These are phyloP conservation scores for Drosophila kuntzei DNA, from an alignment of 2,888 invertebrate species.

Conservation along the genomic window DNA sequence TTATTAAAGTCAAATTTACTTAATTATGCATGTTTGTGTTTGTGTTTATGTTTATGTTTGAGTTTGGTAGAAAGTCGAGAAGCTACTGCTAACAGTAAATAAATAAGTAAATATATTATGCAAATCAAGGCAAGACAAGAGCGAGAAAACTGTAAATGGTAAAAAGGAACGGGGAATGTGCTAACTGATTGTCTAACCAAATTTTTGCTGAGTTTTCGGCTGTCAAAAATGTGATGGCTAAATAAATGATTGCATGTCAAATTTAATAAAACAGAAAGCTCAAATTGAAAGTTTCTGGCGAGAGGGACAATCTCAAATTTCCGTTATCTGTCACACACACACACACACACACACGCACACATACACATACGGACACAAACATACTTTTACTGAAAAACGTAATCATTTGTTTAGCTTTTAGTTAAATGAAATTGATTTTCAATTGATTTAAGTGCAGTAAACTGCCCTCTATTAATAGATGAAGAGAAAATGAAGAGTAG, in stretches of 20 bases:
- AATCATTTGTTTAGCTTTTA: slow-evolving; percentile 72
- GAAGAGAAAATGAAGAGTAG: neutral
- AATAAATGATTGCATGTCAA: slow-evolving; percentile 71
- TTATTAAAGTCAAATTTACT: slow-evolving; percentile 74
- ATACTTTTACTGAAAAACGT: slow-evolving; percentile 15
- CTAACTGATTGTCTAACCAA: slow-evolving; percentile 47
- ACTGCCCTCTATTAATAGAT: slow-evolving; percentile 10
- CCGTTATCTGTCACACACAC: slow-evolving; percentile 1
- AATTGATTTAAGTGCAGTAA: slow-evolving; percentile 71
- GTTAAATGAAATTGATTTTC: slow-evolving; percentile 76
- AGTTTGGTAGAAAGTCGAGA: slow-evolving; percentile 9
- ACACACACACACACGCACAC: neutral
- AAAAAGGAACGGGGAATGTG: neutral
- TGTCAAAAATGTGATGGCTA: slow-evolving; percentile 54
- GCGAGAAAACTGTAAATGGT: slow-evolving; percentile 14
- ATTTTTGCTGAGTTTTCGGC: slow-evolving; percentile 28
- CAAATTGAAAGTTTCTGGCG: slow-evolving; percentile 37
- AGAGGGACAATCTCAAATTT: neutral
- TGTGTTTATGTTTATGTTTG: slow-evolving; percentile 15
- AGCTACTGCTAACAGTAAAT: slow-evolving; percentile 36
- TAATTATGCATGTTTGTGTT: slow-evolving; percentile 63
- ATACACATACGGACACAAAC: neutral
- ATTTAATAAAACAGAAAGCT: slow-evolving; percentile 61
- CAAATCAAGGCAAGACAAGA: slow-evolving; percentile 34
- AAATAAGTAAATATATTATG: slow-evolving; percentile 41